phyloP scores from a whole-genome alignment of 2,888 invertebrate species.

The Acrobasis repandana region DNA sequence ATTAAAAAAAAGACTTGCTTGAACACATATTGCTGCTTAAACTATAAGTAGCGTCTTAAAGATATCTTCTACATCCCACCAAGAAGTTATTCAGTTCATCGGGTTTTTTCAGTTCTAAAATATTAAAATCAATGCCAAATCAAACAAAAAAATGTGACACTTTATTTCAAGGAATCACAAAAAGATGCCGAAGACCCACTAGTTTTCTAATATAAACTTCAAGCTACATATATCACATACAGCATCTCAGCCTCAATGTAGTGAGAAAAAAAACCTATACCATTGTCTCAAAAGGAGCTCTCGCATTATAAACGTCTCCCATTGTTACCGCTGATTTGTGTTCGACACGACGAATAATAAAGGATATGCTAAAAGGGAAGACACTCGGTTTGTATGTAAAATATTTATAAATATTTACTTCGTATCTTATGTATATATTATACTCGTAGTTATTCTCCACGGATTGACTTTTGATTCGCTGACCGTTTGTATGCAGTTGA shows the following conservation, averaged over 20 bases:
- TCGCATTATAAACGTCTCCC: conserved; percentile 8
- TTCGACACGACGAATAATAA: conserved; percentile 52
- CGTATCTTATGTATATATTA: conserved; percentile 1
- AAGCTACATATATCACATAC: neutral
- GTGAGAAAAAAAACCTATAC: conserved; percentile 26
- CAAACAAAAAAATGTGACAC: no score
- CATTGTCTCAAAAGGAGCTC: conserved; percentile 54
- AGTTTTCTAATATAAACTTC: neutral
- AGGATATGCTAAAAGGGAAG: conserved; percentile 61
- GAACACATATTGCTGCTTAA: no score
- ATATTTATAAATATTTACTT: conserved; percentile 32
- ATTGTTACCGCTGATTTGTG: conserved; percentile 65
- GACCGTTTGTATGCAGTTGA: neutral
- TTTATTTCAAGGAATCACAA: no score
- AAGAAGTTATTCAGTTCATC: no score
- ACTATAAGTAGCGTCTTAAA: no score
- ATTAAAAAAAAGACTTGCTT: no score
- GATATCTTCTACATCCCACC: no score
- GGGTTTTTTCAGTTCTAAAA: no score
- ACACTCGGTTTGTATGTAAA: conserved; percentile 26
- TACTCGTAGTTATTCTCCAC: neutral
- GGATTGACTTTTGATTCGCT: conserved; percentile 3
- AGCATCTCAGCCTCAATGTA: neutral
- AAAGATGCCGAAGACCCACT: no score
- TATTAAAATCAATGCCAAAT: no score